These are phyloP conservation scores for Aratinga solstitialis DNA, from an alignment of 2,797 vertebrate species.

Conservation along the genomic window DNA sequence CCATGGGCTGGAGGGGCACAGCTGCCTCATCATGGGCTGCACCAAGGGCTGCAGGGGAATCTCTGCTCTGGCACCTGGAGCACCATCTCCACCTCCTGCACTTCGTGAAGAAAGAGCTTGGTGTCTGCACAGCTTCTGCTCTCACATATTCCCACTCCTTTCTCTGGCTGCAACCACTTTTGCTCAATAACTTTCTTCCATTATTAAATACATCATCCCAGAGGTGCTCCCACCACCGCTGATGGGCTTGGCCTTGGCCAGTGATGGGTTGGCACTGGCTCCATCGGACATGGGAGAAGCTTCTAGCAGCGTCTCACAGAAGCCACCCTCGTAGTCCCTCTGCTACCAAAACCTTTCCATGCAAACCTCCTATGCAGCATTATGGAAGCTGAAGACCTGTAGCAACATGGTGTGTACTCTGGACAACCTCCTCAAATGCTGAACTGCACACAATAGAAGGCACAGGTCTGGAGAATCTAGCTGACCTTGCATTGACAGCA, in stretches of 20 bases:
- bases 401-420: background rate
- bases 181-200: accelerated
- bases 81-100: background rate
- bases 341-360: background rate
- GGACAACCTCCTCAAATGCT: background rate
- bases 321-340: background rate
- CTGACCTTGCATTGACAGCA: background rate
- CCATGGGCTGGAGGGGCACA: background rate
- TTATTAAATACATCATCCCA: background rate
- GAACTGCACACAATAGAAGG: background rate
- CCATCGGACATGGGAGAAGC: background rate
- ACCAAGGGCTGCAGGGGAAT: background rate
- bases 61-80: background rate
- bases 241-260: background rate
- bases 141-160: background rate
- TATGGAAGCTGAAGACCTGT: background rate
- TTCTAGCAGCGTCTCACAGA: background rate
- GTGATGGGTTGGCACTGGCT: background rate
- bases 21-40: background rate
- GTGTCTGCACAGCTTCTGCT: background rate
- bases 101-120: background rate
- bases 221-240: accelerated
- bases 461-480: background rate
- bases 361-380: background rate
- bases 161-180: background rate